Conservation (phyloP, 1,140 invertebrate genomes). For the Brachionus manjavacas region DNA sequence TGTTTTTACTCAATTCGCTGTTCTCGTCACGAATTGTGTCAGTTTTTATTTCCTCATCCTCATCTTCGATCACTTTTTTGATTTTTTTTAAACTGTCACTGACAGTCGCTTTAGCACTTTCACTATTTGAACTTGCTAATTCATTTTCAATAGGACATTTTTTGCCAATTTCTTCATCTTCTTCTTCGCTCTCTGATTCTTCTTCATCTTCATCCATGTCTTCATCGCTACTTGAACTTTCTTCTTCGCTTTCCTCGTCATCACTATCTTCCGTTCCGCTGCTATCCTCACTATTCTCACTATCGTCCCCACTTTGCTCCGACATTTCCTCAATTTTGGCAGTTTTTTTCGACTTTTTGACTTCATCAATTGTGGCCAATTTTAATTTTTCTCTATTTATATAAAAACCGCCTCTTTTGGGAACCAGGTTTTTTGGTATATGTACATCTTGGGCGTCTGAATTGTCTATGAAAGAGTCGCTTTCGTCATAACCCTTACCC, state of each 20-base stretch:
- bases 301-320: neutral
- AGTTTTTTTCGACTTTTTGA: conserved; percentile 10
- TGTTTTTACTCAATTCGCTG: neutral
- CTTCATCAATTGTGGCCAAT: neutral
- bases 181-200: neutral
- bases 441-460: conserved; percentile 38
- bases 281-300: neutral
- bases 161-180: neutral
- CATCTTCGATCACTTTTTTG: conserved; percentile 1
- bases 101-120: neutral
- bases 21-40: neutral
- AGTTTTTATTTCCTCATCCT: neutral
- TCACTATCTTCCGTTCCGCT: neutral
- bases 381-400: conserved; percentile 32
- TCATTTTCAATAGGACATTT: neutral
- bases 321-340: neutral
- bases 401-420: conserved; percentile 39
- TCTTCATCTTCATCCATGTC: neutral
- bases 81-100: neutral
- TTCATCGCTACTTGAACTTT: neutral
- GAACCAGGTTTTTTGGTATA: conserved; percentile 6
- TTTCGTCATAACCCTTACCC: conserved; percentile 37
- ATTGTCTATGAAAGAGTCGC: conserved; percentile 39
- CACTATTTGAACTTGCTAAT: neutral
- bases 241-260: conserved; percentile 7